A percentile compares a stretch with the other conserved stretches of the same genome.
Evolutionary conservation across 1,140 invertebrate genomes (phyloP).

Genomic region (Colletes gigas): DNA sequence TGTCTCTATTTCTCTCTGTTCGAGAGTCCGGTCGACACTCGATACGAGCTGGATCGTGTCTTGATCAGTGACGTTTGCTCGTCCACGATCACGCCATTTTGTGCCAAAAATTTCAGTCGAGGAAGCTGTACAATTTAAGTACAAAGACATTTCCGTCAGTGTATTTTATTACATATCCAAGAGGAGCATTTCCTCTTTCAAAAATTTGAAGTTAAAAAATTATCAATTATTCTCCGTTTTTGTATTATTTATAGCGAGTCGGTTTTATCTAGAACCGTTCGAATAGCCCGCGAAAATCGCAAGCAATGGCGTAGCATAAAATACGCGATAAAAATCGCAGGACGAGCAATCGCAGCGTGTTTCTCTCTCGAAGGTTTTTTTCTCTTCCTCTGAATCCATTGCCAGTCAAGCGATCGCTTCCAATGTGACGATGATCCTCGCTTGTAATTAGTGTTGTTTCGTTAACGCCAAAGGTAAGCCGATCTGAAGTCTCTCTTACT

Average conservation of each 20-base stretch:
- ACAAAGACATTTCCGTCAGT: too few relatives aligned
- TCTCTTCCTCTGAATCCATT: conserved; percentile 36
- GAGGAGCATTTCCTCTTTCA: too few relatives aligned
- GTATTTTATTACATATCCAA: too few relatives aligned
- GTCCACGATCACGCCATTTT: conserved; percentile 5
- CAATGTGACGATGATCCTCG: conserved; percentile 47
- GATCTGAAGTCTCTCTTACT: conserved; percentile 61
- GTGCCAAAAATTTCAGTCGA: too few relatives aligned
- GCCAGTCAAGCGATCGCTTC: conserved; percentile 46
- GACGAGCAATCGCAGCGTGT: conserved; percentile 31
- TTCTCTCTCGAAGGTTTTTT: conserved; percentile 39
- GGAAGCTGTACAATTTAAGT: too few relatives aligned
- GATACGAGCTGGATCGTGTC: conserved; percentile 44
- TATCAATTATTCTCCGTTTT: too few relatives aligned
- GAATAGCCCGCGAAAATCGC: too few relatives aligned
- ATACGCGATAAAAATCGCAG: too few relatives aligned
- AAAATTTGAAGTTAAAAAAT: too few relatives aligned
- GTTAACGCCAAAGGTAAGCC: conserved; percentile 71
- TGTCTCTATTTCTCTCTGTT: conserved; percentile 20
- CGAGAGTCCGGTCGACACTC: conserved; percentile 23
- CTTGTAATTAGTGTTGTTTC: conserved; percentile 64
- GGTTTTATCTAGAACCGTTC: too few relatives aligned
- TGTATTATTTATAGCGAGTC: too few relatives aligned
- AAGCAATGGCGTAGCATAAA: too few relatives aligned
- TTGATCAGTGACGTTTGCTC: conserved; percentile 47